A percentile compares a stretch with the other conserved stretches of the same genome.
Evolutionary conservation across 2,797 vertebrate species (phyloP).

Genomic region (Phataginus tricuspis): DNA sequence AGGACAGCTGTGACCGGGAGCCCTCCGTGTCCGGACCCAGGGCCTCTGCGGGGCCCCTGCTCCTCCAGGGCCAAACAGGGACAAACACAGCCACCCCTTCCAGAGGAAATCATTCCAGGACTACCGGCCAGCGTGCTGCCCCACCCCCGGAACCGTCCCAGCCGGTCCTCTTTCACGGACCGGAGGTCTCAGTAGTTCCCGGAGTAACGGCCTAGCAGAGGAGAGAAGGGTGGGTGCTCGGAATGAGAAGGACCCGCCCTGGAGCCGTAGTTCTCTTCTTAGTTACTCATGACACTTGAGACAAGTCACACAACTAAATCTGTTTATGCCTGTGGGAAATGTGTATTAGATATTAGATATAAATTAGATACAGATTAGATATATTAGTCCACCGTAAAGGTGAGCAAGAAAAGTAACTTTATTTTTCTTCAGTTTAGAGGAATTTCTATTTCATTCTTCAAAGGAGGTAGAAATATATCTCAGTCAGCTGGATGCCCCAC

Average conservation of each 20-base stretch:
- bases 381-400: not conserved
- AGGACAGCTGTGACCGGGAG: not conserved
- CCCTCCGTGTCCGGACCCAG: not conserved
- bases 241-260: fast-evolving
- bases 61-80: not conserved
- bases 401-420: not conserved
- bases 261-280: not conserved
- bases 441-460: not conserved
- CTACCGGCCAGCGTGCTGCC: not conserved
- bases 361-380: not conserved
- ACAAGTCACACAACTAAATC: not conserved
- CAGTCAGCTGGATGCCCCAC: not conserved
- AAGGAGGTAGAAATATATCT: not conserved
- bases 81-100: not conserved
- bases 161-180: not conserved
- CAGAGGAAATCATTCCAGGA: not conserved
- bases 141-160: not conserved
- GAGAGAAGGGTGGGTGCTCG: not conserved
- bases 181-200: not conserved
- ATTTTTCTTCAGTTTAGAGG: not conserved
- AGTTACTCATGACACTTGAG: not conserved
- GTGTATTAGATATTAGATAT: not conserved
- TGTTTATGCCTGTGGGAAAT: not conserved
- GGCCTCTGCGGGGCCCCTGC: not conserved
- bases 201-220: not conserved